Conservation (phyloP, 2,797 vertebrate species). For the Glyptemys insculpta region DNA sequence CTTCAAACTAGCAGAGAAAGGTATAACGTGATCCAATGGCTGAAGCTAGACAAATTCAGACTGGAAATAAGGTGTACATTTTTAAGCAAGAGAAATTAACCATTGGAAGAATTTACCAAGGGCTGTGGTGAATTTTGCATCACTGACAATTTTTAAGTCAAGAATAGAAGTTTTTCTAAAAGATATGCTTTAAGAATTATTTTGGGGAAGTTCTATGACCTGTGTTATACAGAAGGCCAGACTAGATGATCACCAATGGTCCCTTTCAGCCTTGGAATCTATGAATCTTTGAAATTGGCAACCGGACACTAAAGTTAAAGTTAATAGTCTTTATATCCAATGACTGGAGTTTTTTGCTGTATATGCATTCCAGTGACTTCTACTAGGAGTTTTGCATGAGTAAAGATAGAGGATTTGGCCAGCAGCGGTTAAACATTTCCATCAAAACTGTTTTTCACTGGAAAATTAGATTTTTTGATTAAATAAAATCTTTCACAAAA, state of each 20-base stretch:
- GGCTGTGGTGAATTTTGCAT: background rate
- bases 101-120: background rate
- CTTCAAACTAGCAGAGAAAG: background rate
- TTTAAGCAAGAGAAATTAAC: background rate
- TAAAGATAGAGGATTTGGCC: constrained; percentile 13
- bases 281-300: constrained; percentile 36
- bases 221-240: background rate
- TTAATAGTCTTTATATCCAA: constrained; percentile 49
- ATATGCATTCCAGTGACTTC: background rate
- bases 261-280: background rate
- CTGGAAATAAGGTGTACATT: background rate
- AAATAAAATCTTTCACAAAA: background rate
- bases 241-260: background rate
- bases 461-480: constrained; percentile 22
- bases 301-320: constrained; percentile 39
- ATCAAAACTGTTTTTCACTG: constrained; percentile 18
- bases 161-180: background rate
- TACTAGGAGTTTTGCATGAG: background rate
- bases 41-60: background rate
- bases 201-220: background rate
- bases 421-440: constrained; percentile 19
- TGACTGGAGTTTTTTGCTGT: background rate
- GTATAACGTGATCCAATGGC: background rate
- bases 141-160: background rate
- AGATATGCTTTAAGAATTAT: background rate